These are phyloP conservation scores for Alouatta palliata DNA, from an alignment of 2,113 vertebrate genomes.

Conservation along the genomic window DNA sequence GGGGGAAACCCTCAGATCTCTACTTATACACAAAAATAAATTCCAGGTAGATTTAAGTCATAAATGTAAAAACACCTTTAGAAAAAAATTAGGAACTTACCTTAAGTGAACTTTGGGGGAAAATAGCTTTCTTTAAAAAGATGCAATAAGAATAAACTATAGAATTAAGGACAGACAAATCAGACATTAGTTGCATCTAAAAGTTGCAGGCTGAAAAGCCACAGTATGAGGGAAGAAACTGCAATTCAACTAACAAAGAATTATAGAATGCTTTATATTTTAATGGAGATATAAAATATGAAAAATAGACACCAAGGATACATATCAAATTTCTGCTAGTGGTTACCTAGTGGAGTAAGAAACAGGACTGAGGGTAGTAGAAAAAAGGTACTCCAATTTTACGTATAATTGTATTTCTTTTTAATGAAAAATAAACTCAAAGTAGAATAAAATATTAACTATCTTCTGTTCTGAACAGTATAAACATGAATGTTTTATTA, in stretches of 20 bases:
- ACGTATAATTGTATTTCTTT: neutral
- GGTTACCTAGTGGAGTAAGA: neutral
- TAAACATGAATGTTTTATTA: neutral
- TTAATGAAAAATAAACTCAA: conserved; percentile 47
- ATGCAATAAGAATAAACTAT: neutral
- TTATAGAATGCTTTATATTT: conserved; percentile 20
- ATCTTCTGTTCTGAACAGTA: neutral
- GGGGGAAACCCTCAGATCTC: neutral
- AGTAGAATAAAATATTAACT: conserved; percentile 16
- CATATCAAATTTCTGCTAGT: neutral
- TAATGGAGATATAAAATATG: neutral
- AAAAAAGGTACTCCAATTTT: neutral
- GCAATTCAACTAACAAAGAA: neutral
- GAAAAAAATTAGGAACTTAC: neutral
- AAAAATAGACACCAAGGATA: neutral
- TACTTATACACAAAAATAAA: neutral
- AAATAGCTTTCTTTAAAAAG: neutral
- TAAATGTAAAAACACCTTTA: neutral
- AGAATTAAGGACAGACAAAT: neutral
- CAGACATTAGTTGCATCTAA: neutral
- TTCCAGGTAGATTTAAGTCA: neutral
- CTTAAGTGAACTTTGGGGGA: neutral
- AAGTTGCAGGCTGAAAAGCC: neutral
- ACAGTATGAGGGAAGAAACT: neutral
- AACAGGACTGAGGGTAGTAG: neutral